Conservation (phyloP, 2,113 vertebrate species). For the Marmota monax region DNA sequence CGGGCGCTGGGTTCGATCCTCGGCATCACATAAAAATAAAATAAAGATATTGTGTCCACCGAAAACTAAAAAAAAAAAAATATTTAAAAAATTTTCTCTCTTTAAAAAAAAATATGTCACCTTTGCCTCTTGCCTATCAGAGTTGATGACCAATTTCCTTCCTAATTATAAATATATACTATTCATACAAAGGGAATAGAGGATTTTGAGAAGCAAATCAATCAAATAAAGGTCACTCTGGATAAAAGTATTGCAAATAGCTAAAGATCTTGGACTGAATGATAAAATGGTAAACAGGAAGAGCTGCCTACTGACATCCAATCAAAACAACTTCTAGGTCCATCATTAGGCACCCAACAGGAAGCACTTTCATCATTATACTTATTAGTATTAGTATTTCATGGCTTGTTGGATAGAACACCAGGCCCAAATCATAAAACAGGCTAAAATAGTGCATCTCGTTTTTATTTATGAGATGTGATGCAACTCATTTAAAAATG, state of each 20-base stretch:
- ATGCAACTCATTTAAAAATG: background rate
- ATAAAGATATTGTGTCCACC: too few species aligned
- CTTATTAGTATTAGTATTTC: background rate
- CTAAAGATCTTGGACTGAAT: background rate
- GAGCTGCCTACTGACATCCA: background rate
- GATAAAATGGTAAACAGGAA: background rate
- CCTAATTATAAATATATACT: slow-evolving; percentile 11
- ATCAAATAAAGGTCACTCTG: slow-evolving; percentile 40
- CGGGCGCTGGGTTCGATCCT: too few species aligned
- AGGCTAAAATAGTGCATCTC: background rate
- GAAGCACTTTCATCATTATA: background rate
- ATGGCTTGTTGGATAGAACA: background rate
- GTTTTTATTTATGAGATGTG: background rate
- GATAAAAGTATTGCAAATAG: slow-evolving; percentile 45
- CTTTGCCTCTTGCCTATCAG: background rate
- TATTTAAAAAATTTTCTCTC: too few species aligned
- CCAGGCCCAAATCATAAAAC: background rate
- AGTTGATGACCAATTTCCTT: slow-evolving; percentile 20
- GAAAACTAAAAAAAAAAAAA: too few species aligned
- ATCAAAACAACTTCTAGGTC: background rate
- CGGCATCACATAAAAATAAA: too few species aligned
- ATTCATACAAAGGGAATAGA: background rate
- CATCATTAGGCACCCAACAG: background rate
- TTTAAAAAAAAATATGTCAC: background rate
- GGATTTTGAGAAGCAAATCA: slow-evolving; percentile 25